Percentiles rank a stretch among this genome's conserved stretches.
Evolutionary conservation across 2,888 invertebrate species (phyloP).

Genomic region (Metalampra italica): DNA sequence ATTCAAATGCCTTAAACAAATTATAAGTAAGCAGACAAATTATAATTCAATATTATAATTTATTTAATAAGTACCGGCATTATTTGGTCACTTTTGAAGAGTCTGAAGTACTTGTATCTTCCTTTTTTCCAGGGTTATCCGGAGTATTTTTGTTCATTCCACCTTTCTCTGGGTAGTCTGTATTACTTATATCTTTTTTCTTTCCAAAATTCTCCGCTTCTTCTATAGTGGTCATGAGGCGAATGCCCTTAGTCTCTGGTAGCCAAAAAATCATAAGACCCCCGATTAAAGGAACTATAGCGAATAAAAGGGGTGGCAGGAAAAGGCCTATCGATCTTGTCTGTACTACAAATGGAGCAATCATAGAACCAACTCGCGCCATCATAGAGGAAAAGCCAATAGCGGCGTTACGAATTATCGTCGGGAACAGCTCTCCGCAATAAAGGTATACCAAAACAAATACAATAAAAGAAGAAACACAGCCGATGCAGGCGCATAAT

Average conservation of each 20-base stretch:
- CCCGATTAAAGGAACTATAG: constrained; percentile 53
- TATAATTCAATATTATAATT: too few species aligned
- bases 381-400: constrained; percentile 85
- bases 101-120: too few species aligned
- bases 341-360: constrained; percentile 83
- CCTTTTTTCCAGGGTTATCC: too few species aligned
- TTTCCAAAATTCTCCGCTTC: too few species aligned
- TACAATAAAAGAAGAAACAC: constrained; percentile 85
- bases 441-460: constrained; percentile 84
- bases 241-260: constrained; percentile 60
- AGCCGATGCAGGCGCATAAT: constrained; percentile 84
- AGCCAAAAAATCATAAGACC: constrained; percentile 50
- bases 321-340: constrained; percentile 64
- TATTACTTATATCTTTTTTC: too few species aligned
- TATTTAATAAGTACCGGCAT: too few species aligned
- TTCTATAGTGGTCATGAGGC: constrained; percentile 56
- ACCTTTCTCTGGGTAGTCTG: too few species aligned
- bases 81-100: too few species aligned
- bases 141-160: too few species aligned
- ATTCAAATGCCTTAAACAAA: too few species aligned
- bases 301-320: too few species aligned
- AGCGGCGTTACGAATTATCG: constrained; percentile 87
- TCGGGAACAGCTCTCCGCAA: constrained; percentile 89
- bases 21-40: too few species aligned
- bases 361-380: constrained; percentile 82